Evolutionary conservation across 2,888 invertebrate species (phyloP).

Genomic region (Drosophila greeni): DNA sequence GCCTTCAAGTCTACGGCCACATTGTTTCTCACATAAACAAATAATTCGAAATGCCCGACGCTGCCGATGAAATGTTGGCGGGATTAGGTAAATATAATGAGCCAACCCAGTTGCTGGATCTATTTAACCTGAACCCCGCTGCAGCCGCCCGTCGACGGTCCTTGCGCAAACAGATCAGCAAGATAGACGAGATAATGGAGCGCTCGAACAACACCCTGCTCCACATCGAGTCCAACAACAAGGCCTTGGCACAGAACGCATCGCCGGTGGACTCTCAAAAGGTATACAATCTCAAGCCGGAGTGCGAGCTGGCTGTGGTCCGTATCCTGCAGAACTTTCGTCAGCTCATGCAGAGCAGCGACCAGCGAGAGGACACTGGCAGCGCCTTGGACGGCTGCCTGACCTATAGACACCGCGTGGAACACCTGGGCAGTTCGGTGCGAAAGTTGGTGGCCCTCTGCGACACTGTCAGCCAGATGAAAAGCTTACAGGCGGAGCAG

Average conservation of each 20-base stretch:
- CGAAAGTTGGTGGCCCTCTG: slow-evolving; percentile 72
- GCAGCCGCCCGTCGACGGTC: slow-evolving; percentile 53
- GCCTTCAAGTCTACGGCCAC: background rate
- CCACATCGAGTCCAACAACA: slow-evolving; percentile 65
- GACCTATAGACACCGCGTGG: slow-evolving; percentile 57
- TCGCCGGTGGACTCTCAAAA: slow-evolving; percentile 7
- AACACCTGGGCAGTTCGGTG: slow-evolving; percentile 66
- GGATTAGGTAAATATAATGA: slow-evolving; percentile 62
- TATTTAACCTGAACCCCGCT: background rate
- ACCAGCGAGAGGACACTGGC: slow-evolving; percentile 5
- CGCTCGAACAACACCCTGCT: slow-evolving; percentile 74
- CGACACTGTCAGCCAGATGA: slow-evolving; percentile 60
- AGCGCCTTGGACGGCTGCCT: slow-evolving; percentile 43
- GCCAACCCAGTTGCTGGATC: background rate
- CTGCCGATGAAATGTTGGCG: slow-evolving; percentile 51
- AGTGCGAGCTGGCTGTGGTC: slow-evolving; percentile 57
- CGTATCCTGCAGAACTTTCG: slow-evolving; percentile 65
- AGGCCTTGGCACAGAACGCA: slow-evolving; percentile 29
- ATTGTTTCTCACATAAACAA: background rate
- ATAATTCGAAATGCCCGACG: slow-evolving; percentile 26
- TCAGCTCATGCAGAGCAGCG: slow-evolving; percentile 46
- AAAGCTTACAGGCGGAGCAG: slow-evolving; percentile 31
- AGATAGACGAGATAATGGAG: slow-evolving; percentile 70
- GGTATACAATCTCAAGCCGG: slow-evolving; percentile 58
- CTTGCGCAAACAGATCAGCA: slow-evolving; percentile 55